These are phyloP conservation scores for Drosophila subsilvestris DNA, from an alignment of 2,888 invertebrate genomes.

Conservation along the genomic window DNA sequence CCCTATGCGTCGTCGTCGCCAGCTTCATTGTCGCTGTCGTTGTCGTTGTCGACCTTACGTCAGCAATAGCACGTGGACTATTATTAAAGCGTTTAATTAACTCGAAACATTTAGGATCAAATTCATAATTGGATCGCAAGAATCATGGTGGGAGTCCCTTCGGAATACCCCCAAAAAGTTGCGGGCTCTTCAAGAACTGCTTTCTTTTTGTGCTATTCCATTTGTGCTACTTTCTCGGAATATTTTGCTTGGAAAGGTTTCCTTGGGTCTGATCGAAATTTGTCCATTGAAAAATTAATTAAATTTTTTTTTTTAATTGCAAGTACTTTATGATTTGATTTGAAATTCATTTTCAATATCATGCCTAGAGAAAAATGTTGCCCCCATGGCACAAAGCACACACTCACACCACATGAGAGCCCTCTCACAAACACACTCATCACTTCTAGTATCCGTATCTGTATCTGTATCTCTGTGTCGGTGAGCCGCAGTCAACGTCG, in stretches of 20 bases:
- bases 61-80: constrained; percentile 82
- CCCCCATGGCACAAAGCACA: constrained; percentile 53
- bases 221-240: not conserved
- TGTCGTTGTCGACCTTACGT: constrained; percentile 69
- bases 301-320: constrained; percentile 9
- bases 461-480: constrained; percentile 35
- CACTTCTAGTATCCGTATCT: constrained; percentile 38
- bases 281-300: not conserved
- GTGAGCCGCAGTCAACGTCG: constrained; percentile 47
- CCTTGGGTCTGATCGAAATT: constrained; percentile 20
- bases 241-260: not conserved
- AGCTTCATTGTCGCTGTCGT: constrained; percentile 31
- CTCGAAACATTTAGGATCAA: constrained; percentile 70
- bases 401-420: constrained; percentile 21
- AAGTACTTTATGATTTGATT: constrained; percentile 62
- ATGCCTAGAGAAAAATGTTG: constrained; percentile 60
- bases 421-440: constrained; percentile 21
- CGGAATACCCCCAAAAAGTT: not conserved
- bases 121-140: constrained; percentile 56
- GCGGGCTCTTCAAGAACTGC: not conserved
- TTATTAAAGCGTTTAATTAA: constrained; percentile 76
- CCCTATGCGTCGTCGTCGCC: constrained; percentile 65
- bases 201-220: not conserved
- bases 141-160: not conserved
- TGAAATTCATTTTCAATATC: constrained; percentile 70